These are phyloP conservation scores for Hydrotaea diabolus DNA, from an alignment of 2,888 invertebrate genomes.

Conservation along the genomic window DNA sequence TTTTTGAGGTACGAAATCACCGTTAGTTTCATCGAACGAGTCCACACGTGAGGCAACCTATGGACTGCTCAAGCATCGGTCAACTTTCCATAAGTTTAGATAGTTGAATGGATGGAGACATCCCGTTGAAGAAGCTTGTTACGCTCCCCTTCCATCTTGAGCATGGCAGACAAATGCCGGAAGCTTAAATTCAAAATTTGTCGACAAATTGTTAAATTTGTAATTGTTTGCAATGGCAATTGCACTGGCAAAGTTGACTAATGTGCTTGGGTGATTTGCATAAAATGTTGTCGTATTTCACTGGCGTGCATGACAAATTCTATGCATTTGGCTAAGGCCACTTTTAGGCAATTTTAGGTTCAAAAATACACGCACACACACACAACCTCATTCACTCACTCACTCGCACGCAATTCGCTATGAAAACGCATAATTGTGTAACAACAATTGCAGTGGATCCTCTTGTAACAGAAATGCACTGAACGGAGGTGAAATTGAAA, in stretches of 20 bases:
- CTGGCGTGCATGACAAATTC: slow-evolving; percentile 26
- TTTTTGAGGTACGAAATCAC: too few species aligned
- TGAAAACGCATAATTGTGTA: slow-evolving; percentile 37
- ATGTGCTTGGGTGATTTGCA: neutral
- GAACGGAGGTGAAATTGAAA: neutral
- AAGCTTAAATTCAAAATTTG: too few species aligned
- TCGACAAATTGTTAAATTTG: neutral
- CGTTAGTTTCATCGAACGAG: too few species aligned
- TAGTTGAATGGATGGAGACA: too few species aligned
- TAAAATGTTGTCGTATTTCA: neutral
- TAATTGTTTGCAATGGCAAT: neutral
- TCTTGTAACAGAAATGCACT: slow-evolving; percentile 10
- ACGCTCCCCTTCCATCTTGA: too few species aligned
- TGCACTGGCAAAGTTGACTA: neutral
- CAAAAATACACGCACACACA: neutral
- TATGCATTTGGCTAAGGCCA: slow-evolving; percentile 35
- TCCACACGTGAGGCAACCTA: too few species aligned
- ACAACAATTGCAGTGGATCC: slow-evolving; percentile 40
- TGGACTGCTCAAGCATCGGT: too few species aligned
- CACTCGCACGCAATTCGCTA: slow-evolving; percentile 2
- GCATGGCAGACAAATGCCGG: too few species aligned
- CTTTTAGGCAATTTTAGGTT: neutral
- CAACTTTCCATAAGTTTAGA: too few species aligned
- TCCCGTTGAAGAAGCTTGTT: too few species aligned
- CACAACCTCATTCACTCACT: neutral